Conservation (phyloP, 2,113 vertebrate genomes). For the Okapia johnstoni region DNA sequence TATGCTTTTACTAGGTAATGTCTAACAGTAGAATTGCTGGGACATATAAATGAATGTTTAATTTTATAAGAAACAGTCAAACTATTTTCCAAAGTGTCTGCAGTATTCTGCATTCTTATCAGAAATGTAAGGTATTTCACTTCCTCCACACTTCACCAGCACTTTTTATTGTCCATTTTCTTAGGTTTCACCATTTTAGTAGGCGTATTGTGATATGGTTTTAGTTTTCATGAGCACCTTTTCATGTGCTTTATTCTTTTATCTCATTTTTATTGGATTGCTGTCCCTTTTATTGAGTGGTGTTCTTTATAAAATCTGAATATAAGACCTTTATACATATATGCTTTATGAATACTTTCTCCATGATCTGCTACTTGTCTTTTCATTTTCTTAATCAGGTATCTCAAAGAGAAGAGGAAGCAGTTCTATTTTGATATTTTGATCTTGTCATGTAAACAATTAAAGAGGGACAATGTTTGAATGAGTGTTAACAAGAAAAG, state of each 20-base stretch:
- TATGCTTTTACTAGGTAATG: background rate
- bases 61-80: background rate
- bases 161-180: background rate
- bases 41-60: background rate
- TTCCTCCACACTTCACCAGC: background rate
- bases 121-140: background rate
- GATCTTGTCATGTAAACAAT: background rate
- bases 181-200: background rate
- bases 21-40: background rate
- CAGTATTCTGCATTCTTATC: background rate
- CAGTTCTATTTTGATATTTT: background rate
- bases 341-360: background rate
- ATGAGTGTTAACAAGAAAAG: background rate
- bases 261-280: background rate
- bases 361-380: background rate
- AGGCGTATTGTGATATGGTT: background rate
- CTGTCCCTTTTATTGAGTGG: background rate
- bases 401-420: background rate
- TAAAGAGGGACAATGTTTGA: background rate
- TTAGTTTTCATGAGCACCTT: background rate
- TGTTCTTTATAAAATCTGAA: background rate
- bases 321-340: background rate
- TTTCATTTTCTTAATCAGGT: background rate
- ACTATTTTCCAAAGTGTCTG: background rate
- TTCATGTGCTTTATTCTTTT: background rate